A percentile compares a stretch with the other conserved stretches of the same genome.
Evolutionary conservation across 2,113 vertebrate species (phyloP).

Genomic region (Caloenas nicobarica): DNA sequence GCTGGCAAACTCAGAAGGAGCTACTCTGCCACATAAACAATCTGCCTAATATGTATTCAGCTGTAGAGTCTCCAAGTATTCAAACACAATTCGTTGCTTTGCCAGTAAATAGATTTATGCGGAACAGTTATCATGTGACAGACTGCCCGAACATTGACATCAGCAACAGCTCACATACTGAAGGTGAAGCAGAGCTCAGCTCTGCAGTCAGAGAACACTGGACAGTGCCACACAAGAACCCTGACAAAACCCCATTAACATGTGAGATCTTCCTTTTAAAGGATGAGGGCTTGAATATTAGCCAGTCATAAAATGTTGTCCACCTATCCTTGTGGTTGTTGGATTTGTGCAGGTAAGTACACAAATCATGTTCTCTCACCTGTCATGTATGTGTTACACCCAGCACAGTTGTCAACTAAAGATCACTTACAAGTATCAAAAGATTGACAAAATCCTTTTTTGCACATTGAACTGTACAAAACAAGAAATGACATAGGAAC

Average conservation of each 20-base stretch:
- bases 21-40: not conserved
- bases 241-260: not conserved
- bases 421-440: not conserved
- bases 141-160: not conserved
- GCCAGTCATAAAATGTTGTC: not conserved
- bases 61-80: not conserved
- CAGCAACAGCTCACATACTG: fast-evolving
- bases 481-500: not conserved
- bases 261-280: not conserved
- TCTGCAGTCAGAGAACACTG: not conserved
- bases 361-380: fast-evolving
- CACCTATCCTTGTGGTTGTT: not conserved
- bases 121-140: not conserved
- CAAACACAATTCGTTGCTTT: not conserved
- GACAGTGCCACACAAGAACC: not conserved
- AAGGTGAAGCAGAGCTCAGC: not conserved
- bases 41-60: not conserved
- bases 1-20: not conserved
- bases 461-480: not conserved
- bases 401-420: not conserved
- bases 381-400: fast-evolving
- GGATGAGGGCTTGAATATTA: not conserved
- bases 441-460: not conserved
- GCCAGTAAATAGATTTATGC: not conserved
- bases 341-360: not conserved